phyloP scores from a whole-genome alignment of 1,140 invertebrate genomes.

The Drosophila kanapiae region DNA sequence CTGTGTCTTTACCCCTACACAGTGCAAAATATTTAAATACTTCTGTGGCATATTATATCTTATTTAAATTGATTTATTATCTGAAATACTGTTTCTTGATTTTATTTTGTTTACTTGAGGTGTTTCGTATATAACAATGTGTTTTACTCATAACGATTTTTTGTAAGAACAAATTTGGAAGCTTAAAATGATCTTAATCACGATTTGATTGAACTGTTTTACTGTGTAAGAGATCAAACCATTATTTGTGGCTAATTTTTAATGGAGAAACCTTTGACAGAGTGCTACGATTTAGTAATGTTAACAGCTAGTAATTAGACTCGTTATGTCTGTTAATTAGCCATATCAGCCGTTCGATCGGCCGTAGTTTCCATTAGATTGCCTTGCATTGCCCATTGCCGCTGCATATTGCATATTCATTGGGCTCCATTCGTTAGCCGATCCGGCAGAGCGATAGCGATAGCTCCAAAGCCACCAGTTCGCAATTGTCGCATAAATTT shows the following conservation, averaged over 20 bases:
- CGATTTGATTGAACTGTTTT: neutral
- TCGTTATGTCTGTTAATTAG: conserved; percentile 72
- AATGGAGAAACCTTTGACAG: conserved; percentile 54
- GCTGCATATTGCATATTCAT: conserved; percentile 67
- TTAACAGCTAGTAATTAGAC: conserved; percentile 80
- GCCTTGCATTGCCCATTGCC: conserved; percentile 41
- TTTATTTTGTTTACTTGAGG: no score
- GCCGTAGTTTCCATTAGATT: conserved; percentile 8
- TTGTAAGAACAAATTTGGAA: neutral
- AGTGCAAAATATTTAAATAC: neutral
- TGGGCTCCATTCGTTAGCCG: conserved; percentile 16
- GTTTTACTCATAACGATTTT: neutral
- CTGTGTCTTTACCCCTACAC: conserved; percentile 12
- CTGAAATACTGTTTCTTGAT: no score
- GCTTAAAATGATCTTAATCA: neutral
- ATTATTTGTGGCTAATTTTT: neutral
- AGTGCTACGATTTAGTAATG: conserved; percentile 70
- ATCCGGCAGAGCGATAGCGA: conserved; percentile 5
- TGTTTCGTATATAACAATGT: neutral
- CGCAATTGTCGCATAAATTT: conserved; percentile 62
- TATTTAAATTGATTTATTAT: no score
- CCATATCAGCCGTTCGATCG: conserved; percentile 56
- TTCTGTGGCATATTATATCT: neutral
- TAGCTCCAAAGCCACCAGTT: neutral
- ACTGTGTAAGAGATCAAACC: neutral